phyloP scores from a whole-genome alignment of 2,113 vertebrate genomes.

The Epinephelus fuscoguttatus region DNA sequence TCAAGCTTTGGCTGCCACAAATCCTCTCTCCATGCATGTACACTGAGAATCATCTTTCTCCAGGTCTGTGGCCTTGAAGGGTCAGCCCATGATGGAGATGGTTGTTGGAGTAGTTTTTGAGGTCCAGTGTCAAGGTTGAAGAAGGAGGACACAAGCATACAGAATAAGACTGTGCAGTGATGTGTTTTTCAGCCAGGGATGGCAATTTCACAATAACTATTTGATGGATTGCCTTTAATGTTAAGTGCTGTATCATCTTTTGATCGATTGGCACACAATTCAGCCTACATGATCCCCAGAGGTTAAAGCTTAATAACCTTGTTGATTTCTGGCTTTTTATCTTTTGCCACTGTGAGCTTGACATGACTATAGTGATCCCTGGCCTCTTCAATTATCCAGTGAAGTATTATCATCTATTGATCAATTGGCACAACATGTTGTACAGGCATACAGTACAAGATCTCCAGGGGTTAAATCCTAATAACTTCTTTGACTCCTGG shows the following conservation, averaged over 20 bases:
- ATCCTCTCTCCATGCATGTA: constrained; percentile 3
- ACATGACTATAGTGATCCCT: no score
- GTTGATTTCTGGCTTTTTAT: no score
- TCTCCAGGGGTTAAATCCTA: not conserved
- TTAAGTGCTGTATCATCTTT: no score
- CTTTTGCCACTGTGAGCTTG: no score
- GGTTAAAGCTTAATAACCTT: no score
- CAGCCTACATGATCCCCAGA: no score
- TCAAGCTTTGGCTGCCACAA: constrained; percentile 13
- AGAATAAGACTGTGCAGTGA: not conserved
- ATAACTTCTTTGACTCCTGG: not conserved
- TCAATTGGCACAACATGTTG: not conserved
- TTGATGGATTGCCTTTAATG: not conserved
- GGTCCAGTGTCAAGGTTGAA: constrained; percentile 31
- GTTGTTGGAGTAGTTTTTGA: not conserved
- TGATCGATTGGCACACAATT: no score
- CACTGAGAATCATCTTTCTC: not conserved
- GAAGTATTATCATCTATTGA: not conserved
- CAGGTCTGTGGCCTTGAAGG: constrained; percentile 20
- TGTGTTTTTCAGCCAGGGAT: not conserved
- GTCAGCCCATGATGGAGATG: constrained; percentile 15
- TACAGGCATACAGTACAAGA: not conserved
- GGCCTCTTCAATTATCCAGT: no score
- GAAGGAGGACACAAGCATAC: not conserved
- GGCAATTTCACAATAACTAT: not conserved